phyloP scores from a whole-genome alignment of 2,888 invertebrate genomes.

The Lobophora halterata region DNA sequence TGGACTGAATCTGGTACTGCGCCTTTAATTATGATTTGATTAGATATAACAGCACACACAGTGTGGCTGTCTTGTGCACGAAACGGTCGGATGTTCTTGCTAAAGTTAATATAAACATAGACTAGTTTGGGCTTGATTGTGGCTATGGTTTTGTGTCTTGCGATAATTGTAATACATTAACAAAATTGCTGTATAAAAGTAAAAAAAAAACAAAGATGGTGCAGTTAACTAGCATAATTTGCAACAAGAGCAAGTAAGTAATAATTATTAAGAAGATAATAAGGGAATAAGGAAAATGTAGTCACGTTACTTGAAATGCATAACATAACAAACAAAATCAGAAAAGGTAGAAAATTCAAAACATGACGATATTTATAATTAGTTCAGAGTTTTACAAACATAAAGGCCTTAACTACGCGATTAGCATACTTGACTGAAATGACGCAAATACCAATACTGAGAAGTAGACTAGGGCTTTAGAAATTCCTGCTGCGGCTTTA shows the following conservation, averaged over 20 bases:
- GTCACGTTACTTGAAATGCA: too few relatives aligned
- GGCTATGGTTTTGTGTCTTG: too few relatives aligned
- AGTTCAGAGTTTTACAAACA: too few relatives aligned
- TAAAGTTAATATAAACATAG: too few relatives aligned
- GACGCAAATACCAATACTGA: too few relatives aligned
- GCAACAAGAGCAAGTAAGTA: conserved; percentile 49
- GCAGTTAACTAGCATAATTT: conserved; percentile 42
- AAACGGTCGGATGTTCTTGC: conserved; percentile 20
- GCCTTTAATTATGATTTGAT: conserved; percentile 43
- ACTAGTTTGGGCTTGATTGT: too few relatives aligned
- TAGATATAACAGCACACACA: conserved; percentile 41
- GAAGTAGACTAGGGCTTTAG: too few relatives aligned
- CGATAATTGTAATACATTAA: too few relatives aligned
- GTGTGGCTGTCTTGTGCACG: conserved; percentile 24
- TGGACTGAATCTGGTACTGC: conserved; percentile 19
- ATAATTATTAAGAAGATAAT: neutral
- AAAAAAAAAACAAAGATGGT: conserved; percentile 40
- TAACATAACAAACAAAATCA: neutral
- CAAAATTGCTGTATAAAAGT: conserved; percentile 4
- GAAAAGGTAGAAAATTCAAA: neutral
- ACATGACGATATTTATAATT: neutral
- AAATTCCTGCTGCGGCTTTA: too few relatives aligned
- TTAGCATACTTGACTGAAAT: too few relatives aligned
- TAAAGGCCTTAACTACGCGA: too few relatives aligned
- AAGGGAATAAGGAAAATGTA: neutral